phyloP scores from a whole-genome alignment of 2,888 invertebrate species.

The Bellardia bayeri region DNA sequence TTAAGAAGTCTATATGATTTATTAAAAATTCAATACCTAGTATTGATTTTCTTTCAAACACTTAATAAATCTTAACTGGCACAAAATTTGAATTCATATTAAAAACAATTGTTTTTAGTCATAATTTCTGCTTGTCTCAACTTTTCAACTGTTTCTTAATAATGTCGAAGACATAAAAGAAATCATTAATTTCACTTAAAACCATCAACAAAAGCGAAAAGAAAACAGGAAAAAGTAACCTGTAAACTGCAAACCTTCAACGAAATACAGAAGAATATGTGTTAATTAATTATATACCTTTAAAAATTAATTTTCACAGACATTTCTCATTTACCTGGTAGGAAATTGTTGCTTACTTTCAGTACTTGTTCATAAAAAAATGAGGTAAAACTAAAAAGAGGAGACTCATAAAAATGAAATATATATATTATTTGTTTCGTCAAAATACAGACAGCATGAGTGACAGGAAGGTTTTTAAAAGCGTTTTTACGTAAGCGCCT shows the following conservation, averaged over 20 bases:
- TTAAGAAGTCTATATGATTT: too few species aligned
- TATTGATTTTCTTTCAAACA: background rate
- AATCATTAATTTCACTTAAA: conserved; percentile 33
- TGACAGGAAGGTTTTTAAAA: background rate
- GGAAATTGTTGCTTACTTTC: conserved; percentile 2
- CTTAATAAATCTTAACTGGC: background rate
- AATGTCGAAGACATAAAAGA: background rate
- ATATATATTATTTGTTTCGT: background rate
- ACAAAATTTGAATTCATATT: conserved; percentile 21
- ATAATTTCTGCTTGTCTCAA: conserved; percentile 8
- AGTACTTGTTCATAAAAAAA: background rate
- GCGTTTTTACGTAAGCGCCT: conserved; percentile 7
- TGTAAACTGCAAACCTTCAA: background rate
- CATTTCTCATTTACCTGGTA: conserved; percentile 25
- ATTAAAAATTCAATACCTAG: too few species aligned
- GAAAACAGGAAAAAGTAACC: background rate
- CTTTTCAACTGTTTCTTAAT: conserved; percentile 1
- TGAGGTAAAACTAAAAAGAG: background rate
- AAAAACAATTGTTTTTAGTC: conserved; percentile 9
- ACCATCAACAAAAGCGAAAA: background rate
- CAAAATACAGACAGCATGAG: background rate
- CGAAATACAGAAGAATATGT: conserved; percentile 6
- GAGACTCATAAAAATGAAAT: conserved; percentile 8
- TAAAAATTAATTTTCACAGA: conserved; percentile 59
- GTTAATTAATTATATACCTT: conserved; percentile 65